These are phyloP conservation scores for Macrocentrus cingulum DNA, from an alignment of 1,140 invertebrate genomes.

Conservation along the genomic window DNA sequence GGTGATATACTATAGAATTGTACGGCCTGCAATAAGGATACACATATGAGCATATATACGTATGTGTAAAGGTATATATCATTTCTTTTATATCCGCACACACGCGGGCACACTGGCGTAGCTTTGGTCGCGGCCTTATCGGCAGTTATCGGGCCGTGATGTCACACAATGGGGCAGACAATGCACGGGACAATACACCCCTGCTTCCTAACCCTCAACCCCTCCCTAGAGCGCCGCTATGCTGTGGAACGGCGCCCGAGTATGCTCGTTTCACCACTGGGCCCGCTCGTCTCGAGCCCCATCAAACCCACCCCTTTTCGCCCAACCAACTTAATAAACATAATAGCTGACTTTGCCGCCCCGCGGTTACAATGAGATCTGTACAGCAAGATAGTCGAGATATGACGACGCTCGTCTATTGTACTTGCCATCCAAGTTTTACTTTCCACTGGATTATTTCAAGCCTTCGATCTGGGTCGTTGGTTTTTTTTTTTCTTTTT, in stretches of 20 bases:
- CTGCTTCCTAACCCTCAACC: slow-evolving; percentile 44
- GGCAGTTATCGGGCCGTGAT: slow-evolving; percentile 60
- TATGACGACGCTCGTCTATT: slow-evolving; percentile 41
- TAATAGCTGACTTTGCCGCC: slow-evolving; percentile 56
- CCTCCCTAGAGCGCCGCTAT: slow-evolving; percentile 14
- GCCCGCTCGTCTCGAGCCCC: slow-evolving; percentile 2
- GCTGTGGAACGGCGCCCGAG: no score
- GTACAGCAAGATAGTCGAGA: slow-evolving; percentile 49
- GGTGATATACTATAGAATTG: no score
- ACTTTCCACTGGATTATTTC: slow-evolving; percentile 48
- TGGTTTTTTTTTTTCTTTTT: no score
- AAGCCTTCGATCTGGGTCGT: slow-evolving; percentile 5
- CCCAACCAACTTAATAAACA: slow-evolving; percentile 58
- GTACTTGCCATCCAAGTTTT: slow-evolving; percentile 42
- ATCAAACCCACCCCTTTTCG: slow-evolving; percentile 29
- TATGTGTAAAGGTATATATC: slow-evolving; percentile 25
- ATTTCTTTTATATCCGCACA: slow-evolving; percentile 45
- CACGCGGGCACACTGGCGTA: slow-evolving; percentile 35
- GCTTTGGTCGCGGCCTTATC: slow-evolving; percentile 56
- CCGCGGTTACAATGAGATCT: slow-evolving; percentile 54
- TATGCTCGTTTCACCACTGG: slow-evolving; percentile 15
- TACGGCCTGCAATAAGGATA: no score
- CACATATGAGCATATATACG: neutral
- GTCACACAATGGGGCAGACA: slow-evolving; percentile 60
- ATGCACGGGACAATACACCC: slow-evolving; percentile 57